Percentiles rank a stretch among this genome's conserved stretches.
Conservation (phyloP, 2,113 vertebrate species). For the Xyrauchen texanus region DNA sequence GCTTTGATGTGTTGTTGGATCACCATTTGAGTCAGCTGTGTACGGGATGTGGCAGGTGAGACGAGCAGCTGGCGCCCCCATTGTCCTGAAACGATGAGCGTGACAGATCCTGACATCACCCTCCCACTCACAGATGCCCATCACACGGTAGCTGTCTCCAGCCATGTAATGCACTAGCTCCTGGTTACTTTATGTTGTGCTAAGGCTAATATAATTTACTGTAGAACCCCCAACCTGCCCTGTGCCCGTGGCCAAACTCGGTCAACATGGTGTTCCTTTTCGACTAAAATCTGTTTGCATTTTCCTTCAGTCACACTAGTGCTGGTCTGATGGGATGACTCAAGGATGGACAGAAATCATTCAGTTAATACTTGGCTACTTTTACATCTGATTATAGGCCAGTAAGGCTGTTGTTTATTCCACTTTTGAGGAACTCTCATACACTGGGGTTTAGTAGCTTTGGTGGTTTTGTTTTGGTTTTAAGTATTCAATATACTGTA, state of each 20-base stretch:
- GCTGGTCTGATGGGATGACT: constrained; percentile 45
- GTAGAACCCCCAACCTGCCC: constrained; percentile 56
- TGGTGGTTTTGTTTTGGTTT: constrained; percentile 54
- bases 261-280: constrained; percentile 62
- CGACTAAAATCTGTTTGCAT: constrained; percentile 64
- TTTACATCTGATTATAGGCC: constrained; percentile 75
- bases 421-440: neutral
- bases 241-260: constrained; percentile 45
- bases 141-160: constrained; percentile 72
- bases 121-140: constrained; percentile 66
- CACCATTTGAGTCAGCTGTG: constrained; percentile 66
- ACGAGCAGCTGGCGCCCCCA: constrained; percentile 65
- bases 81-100: constrained; percentile 58
- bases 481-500: neutral
- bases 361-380: constrained; percentile 72
- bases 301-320: constrained; percentile 61
- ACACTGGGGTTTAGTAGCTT: constrained; percentile 38
- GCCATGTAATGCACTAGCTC: constrained; percentile 66
- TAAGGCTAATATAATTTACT: constrained; percentile 71
- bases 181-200: constrained; percentile 61
- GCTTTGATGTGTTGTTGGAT: constrained; percentile 3
- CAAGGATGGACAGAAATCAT: constrained; percentile 53
- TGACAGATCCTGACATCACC: constrained; percentile 68
- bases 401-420: neutral
- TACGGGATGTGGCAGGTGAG: constrained; percentile 73